These are phyloP conservation scores for Nomada ferruginata DNA, from an alignment of 2,888 invertebrate genomes.

Conservation along the genomic window DNA sequence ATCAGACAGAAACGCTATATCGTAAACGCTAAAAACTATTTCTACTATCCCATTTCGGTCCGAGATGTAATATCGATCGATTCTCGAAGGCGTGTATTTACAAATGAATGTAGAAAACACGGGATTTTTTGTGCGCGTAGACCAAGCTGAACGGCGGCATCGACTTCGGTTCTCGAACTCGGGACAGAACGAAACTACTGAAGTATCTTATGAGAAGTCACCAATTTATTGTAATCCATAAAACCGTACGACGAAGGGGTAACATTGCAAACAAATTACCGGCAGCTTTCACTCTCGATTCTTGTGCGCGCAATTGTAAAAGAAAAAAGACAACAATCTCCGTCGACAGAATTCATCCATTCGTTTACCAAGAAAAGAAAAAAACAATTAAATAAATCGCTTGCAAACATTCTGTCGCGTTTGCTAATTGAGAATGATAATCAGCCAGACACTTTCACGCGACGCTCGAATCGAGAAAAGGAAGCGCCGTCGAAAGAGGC, in stretches of 20 bases:
- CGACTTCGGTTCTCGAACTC: slow-evolving; percentile 68
- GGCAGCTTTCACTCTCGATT: slow-evolving; percentile 45
- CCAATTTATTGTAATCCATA: slow-evolving; percentile 78
- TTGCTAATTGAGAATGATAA: background rate
- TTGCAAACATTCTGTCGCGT: background rate
- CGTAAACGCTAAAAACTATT: background rate
- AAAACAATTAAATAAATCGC: background rate
- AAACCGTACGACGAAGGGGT: slow-evolving; percentile 67
- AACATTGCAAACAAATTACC: slow-evolving; percentile 53
- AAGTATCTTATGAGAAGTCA: slow-evolving; percentile 80
- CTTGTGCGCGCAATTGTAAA: slow-evolving; percentile 11
- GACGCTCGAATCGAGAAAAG: slow-evolving; percentile 17
- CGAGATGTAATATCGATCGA: background rate
- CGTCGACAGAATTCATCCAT: background rate
- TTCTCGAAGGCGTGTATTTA: background rate
- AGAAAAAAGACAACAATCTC: background rate
- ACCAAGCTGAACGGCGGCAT: slow-evolving; percentile 33
- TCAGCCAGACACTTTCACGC: background rate
- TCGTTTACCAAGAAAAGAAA: background rate
- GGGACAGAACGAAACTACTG: slow-evolving; percentile 75
- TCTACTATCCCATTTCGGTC: background rate
- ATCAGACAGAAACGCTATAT: background rate
- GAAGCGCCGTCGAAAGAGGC: slow-evolving; percentile 12
- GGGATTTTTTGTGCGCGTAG: background rate
- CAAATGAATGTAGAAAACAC: background rate